Base-by-base conservation (phyloP, 2,888 invertebrate genomes). In the Rhamphomyia laevipes region DNA sequence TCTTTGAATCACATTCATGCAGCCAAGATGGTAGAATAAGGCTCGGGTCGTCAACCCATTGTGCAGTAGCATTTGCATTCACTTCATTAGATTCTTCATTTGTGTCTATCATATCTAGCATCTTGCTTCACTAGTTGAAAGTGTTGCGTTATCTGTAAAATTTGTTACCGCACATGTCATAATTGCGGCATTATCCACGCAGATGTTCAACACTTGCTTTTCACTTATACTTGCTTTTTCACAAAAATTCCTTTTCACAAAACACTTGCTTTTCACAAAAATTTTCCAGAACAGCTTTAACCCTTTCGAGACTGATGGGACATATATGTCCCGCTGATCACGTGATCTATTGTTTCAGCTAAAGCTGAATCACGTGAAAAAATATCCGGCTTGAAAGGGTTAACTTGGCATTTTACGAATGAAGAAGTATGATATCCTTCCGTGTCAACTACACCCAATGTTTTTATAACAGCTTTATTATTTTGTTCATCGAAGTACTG, bases 161-260 rank as follows among this genome's bases (percentile, higher is more conserved):
- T 16, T 44, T 44, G 16, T 45, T 21, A 45, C 35, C n/a, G 35
- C 31, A 45, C 35, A 45, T 31, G 35, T 35, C 44, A 45, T 45
- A 31, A 33, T 44, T 10, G 35, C 35, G 13, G 35, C 35, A 37
- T 37, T 37, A 12, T 37, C 37, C 10, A 37, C 37, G 12, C 37
- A 37, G 10, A 37, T 35, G 21, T 10, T 44, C 44, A 44, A 44
- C 23, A 44, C 13, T 31, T 43, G 44, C 44, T 17, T 45, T 45
- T 45, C 31, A 45, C 5, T 35, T 2, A 45, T 16, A 45, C 17
- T n/a, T n/a, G n/a, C n/a, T n/a, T n/a, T n/a, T n/a, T n/a, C n/a
- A n/a, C n/a, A n/a, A n/a, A n/a, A n/a, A n/a, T n/a, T n/a, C n/a
- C n/a, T n/a, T n/a, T n/a, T n/a, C n/a, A n/a, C n/a, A n/a, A n/a